Evolutionary conservation across 1,140 invertebrate genomes (phyloP).

Genomic region (Nasonia longicornis): DNA sequence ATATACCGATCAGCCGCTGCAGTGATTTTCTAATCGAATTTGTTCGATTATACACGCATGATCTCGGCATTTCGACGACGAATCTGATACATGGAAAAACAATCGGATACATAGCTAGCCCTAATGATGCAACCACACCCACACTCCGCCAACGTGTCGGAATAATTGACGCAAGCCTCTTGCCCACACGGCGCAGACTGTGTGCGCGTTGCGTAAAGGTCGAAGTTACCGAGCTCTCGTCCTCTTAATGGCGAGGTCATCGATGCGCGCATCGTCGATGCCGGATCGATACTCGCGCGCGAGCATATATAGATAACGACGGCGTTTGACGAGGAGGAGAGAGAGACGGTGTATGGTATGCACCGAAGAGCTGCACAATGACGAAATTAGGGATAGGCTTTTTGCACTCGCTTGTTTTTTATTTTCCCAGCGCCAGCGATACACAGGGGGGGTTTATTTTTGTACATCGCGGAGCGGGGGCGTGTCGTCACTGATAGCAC

Average conservation of each 20-base stretch:
- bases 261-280: slow-evolving; percentile 7
- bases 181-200: no score
- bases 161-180: no score
- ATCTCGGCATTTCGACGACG: no score
- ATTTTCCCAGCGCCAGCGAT: not conserved
- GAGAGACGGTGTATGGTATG: not conserved
- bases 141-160: no score
- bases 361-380: not conserved
- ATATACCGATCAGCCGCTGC: no score
- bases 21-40: no score
- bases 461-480: not conserved
- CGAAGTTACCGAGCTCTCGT: not conserved
- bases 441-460: slow-evolving; percentile 16
- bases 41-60: no score
- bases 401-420: not conserved
- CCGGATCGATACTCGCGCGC: not conserved
- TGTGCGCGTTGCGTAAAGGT: not conserved
- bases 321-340: not conserved
- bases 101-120: no score
- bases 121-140: no score
- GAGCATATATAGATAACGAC: not conserved
- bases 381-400: slow-evolving; percentile 15
- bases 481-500: not conserved
- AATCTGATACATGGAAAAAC: no score
- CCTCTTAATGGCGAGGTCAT: slow-evolving; percentile 25